These are phyloP conservation scores for Condylura cristata DNA, from an alignment of 2,113 vertebrate genomes.

Conservation along the genomic window DNA sequence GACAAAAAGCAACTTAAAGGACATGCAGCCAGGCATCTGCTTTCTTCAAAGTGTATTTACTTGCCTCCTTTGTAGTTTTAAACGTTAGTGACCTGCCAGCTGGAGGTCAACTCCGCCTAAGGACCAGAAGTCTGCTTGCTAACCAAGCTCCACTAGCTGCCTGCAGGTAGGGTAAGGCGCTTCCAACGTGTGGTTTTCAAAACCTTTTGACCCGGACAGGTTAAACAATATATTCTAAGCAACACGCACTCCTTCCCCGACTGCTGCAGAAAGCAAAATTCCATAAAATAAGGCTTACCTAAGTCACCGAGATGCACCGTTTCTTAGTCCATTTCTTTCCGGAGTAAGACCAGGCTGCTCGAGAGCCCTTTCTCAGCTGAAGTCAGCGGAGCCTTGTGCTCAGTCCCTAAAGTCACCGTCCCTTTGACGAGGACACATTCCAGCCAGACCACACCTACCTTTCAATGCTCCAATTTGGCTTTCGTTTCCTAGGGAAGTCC, in stretches of 20 bases:
- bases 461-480: accelerated
- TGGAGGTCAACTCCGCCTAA: accelerated
- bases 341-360: accelerated
- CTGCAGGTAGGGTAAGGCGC: not conserved
- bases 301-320: accelerated
- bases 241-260: not conserved
- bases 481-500: not conserved
- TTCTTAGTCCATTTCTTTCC: accelerated
- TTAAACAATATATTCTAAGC: not conserved
- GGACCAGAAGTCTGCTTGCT: accelerated
- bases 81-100: not conserved
- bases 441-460: not conserved
- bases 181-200: not conserved
- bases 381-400: accelerated
- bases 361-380: accelerated
- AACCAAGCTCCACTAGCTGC: not conserved
- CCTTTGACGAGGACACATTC: not conserved
- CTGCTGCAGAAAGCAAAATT: not conserved
- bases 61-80: not conserved
- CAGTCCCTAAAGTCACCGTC: not conserved
- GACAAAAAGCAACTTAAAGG: not conserved
- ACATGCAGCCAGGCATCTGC: not conserved
- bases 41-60: not conserved
- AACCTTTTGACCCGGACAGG: not conserved
- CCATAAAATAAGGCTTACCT: slow-evolving; percentile 8